Evolutionary conservation across 2,113 vertebrate genomes (phyloP).

Genomic region (Ctenomys sociabilis): DNA sequence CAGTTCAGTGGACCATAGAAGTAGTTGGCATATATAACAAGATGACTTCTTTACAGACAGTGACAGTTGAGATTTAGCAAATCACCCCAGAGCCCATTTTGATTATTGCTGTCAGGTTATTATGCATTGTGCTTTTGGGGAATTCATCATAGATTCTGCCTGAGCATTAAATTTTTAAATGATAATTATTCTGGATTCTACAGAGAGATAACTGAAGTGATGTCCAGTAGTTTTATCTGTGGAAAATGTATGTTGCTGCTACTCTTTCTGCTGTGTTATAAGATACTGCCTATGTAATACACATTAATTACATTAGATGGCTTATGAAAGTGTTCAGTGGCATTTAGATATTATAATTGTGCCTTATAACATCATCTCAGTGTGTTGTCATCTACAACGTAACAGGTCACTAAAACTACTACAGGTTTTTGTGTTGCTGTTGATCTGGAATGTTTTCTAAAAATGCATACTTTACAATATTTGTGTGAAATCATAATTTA

Average conservation of each 20-base stretch:
- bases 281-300: not conserved
- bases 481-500: not conserved
- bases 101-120: slow-evolving; percentile 10
- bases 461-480: not conserved
- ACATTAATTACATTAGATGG: not conserved
- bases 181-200: slow-evolving; percentile 58
- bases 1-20: not conserved
- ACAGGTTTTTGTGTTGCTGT: not conserved
- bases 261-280: not conserved
- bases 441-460: not conserved
- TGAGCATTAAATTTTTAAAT: slow-evolving; percentile 7
- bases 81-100: slow-evolving; percentile 5
- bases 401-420: not conserved
- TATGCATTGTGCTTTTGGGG: not conserved
- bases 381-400: not conserved
- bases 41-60: not conserved
- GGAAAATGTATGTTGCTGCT: slow-evolving; percentile 13
- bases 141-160: not conserved
- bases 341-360: not conserved
- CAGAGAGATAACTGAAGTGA: slow-evolving; percentile 9
- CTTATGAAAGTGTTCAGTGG: not conserved
- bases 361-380: not conserved
- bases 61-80: not conserved
- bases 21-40: not conserved
- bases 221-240: not conserved